A percentile compares a stretch with the other conserved stretches of the same genome.
phyloP scores from a whole-genome alignment of 2,888 invertebrate species.

The Antheraea assamensis region DNA sequence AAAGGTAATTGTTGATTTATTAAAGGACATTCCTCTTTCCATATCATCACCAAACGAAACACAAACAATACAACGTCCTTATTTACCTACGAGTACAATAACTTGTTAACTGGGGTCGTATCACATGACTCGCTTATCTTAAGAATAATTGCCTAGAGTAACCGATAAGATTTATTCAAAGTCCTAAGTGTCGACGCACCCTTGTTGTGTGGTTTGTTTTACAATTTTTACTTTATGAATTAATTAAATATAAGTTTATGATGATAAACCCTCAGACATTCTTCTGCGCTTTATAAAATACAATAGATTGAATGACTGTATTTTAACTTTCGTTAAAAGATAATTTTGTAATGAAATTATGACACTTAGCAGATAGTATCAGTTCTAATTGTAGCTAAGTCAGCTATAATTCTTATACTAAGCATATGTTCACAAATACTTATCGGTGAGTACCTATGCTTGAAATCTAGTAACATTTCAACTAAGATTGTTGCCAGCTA shows the following conservation, averaged over 20 bases:
- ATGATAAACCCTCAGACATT: background rate
- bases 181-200: background rate
- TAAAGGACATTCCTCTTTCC: background rate
- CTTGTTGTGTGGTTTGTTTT: background rate
- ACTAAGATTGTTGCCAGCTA: background rate
- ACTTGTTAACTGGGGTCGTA: constrained; percentile 7
- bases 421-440: background rate
- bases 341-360: background rate
- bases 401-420: background rate
- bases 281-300: background rate
- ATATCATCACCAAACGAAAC: background rate
- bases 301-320: background rate
- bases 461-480: too few species aligned
- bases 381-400: background rate
- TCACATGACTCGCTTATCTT: constrained; percentile 8
- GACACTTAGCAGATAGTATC: background rate
- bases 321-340: background rate
- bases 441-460: background rate
- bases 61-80: constrained; percentile 11
- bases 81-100: constrained; percentile 11
- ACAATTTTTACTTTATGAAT: background rate
- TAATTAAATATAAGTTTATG: background rate
- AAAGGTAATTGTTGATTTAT: background rate
- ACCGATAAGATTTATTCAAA: constrained; percentile 1
- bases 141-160: constrained; percentile 4